These are phyloP conservation scores for Pungitius pungitius DNA, from an alignment of 2,113 vertebrate genomes.

Conservation along the genomic window DNA sequence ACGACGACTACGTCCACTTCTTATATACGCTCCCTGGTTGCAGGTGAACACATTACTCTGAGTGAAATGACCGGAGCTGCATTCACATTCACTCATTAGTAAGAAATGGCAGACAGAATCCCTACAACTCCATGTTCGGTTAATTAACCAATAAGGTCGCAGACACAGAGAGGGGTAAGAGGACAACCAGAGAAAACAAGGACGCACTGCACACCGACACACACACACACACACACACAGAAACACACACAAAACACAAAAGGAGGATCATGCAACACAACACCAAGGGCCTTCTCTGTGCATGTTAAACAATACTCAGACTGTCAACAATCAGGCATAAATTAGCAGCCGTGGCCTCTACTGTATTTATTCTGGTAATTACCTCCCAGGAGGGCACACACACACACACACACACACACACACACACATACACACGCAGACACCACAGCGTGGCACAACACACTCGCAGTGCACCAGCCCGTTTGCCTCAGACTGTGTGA, in stretches of 20 bases:
- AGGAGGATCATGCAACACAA: conserved; percentile 67
- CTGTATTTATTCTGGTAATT: conserved; percentile 88
- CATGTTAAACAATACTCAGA: conserved; percentile 84
- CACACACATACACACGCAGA: conserved; percentile 38
- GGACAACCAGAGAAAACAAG: conserved; percentile 45
- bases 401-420: conserved; percentile 41
- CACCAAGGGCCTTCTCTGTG: conserved; percentile 74
- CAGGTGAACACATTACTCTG: background rate
- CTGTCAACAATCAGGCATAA: conserved; percentile 86
- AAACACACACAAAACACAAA: conserved; percentile 33
- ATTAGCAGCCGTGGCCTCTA: conserved; percentile 82
- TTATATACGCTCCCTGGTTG: background rate
- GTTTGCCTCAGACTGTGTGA: conserved; percentile 56
- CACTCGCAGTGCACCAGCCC: conserved; percentile 59
- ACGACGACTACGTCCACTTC: background rate
- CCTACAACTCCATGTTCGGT: background rate
- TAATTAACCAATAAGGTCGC: conserved; percentile 34
- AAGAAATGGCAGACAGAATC: conserved; percentile 1
- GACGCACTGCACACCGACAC: conserved; percentile 20
- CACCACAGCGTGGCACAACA: conserved; percentile 67
- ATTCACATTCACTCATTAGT: background rate
- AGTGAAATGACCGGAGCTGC: background rate
- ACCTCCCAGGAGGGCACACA: conserved; percentile 80
- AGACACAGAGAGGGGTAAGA: conserved; percentile 29
- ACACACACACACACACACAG: conserved; percentile 28